Evolutionary conservation across 1,140 invertebrate genomes (phyloP).

Genomic region (Caenorhabditis brenneri): DNA sequence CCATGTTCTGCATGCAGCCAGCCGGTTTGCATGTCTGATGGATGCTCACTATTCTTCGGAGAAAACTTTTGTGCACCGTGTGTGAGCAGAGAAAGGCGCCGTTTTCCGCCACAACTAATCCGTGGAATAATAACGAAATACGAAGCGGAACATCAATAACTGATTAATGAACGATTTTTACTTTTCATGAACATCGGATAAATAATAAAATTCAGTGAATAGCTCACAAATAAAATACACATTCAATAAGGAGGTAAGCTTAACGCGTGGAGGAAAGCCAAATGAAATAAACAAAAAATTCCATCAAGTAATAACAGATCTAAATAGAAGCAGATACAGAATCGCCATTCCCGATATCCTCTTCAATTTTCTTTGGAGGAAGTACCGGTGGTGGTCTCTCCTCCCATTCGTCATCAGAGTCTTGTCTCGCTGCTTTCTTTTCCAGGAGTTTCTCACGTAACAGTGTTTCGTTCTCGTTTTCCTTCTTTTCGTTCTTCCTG

Average conservation of each 20-base stretch:
- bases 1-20: constrained; percentile 28
- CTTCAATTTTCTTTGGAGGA: not conserved
- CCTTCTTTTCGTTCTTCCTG: constrained; percentile 49
- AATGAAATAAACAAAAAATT: too few relatives aligned
- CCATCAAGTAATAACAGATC: too few relatives aligned
- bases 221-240: not conserved
- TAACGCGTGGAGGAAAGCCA: not conserved
- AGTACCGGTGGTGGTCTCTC: not conserved
- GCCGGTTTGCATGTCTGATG: constrained; percentile 15
- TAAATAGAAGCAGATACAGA: not conserved
- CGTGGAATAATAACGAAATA: constrained; percentile 9
- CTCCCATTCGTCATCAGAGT: constrained; percentile 39
- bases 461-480: constrained; percentile 58
- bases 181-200: too few relatives aligned
- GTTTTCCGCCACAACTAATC: not conserved
- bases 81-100: not conserved
- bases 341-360: not conserved
- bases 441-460: constrained; percentile 63
- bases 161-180: too few relatives aligned
- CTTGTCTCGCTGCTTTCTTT: constrained; percentile 56
- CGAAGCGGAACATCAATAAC: not conserved
- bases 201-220: not conserved
- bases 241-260: too few relatives aligned
- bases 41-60: constrained; percentile 12
- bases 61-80: constrained; percentile 4